Percentiles rank a stretch among this genome's conserved stretches.
These are phyloP conservation scores for Sarcophaga bullata DNA, from an alignment of 1,140 invertebrate species.

Conservation along the genomic window DNA sequence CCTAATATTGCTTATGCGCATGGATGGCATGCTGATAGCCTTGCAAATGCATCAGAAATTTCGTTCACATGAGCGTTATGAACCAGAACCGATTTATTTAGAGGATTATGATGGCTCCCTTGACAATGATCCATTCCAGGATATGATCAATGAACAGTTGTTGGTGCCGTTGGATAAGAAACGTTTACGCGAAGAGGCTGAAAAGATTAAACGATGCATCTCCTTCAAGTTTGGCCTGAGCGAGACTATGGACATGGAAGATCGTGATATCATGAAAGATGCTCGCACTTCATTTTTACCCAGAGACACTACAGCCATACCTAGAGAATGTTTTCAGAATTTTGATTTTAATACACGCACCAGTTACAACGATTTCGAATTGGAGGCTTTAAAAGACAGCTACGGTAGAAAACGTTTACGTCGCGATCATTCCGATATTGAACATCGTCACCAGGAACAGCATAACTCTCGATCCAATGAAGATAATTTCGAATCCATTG, in stretches of 20 bases:
- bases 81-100: conserved; percentile 44
- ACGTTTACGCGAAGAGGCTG: conserved; percentile 42
- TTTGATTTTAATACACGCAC: conserved; percentile 12
- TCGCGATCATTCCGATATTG: conserved; percentile 8
- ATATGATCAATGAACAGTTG: conserved; percentile 57
- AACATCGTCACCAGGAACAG: neutral
- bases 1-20: conserved; percentile 58
- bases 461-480: neutral
- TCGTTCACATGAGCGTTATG: conserved; percentile 39
- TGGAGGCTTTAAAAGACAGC: conserved; percentile 15
- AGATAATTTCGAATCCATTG: conserved; percentile 13
- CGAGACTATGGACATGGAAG: conserved; percentile 58
- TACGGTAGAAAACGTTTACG: conserved; percentile 14
- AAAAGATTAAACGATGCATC: conserved; percentile 53
- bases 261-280: conserved; percentile 62
- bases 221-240: conserved; percentile 54
- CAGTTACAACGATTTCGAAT: conserved; percentile 29
- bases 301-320: conserved; percentile 49
- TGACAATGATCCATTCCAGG: conserved; percentile 49
- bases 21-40: conserved; percentile 61
- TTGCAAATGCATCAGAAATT: conserved; percentile 49
- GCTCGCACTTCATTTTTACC: conserved; percentile 63
- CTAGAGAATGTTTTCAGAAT: conserved; percentile 53
- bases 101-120: conserved; percentile 48
- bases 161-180: conserved; percentile 47